Base-by-base conservation (phyloP, 2,888 invertebrate genomes). In the Cosmopolites sordidus region DNA sequence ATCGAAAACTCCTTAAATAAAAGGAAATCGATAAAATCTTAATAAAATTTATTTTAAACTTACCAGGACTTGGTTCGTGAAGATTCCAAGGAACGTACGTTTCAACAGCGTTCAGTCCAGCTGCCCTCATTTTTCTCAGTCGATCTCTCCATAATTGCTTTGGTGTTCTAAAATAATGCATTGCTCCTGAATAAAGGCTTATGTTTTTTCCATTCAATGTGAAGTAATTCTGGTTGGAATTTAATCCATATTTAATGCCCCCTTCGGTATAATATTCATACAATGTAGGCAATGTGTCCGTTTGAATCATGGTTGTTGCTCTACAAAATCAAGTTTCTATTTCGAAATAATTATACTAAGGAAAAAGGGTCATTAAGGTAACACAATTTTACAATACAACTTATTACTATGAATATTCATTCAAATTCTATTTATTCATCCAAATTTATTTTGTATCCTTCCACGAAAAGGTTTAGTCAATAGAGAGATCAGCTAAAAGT, bases 111-210 rank as follows among this genome's bases (percentile, higher is more conserved):
- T 95, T 93, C 9, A 95, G 78, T 1, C 96, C 97, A 30, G 89
- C 89, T 1, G 88, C 87, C 66, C 85, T 79, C 65, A 91, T 75
- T 68, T 89, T 89, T 46, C 79, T 76, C 54, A 94, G 73, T 49
- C 91, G 80, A 56, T 90, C 86, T 39, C 84, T 78, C 94, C 93
- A 94, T 66, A 87, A 86, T 14, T 77, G 79, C 30, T 82, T 82
- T 2, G 89, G 89, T 0, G 89, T 79, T 3, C 93, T 81, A 71
- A 92, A 94, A 74, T 93, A 94, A 71, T 94, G 93, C 67, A 94
- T 79, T 12, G 88, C 58, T 15, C 81, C 83, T 14, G 74, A 73
- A 55, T 73, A 71, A 9, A 78, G 64, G 8, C 72, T 70, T 18
- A 77, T 67, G 43, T 70, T 69, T 56, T 66, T 70, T 16, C 69